These are phyloP conservation scores for Boloria selene DNA, from an alignment of 2,888 invertebrate genomes.

Conservation along the genomic window DNA sequence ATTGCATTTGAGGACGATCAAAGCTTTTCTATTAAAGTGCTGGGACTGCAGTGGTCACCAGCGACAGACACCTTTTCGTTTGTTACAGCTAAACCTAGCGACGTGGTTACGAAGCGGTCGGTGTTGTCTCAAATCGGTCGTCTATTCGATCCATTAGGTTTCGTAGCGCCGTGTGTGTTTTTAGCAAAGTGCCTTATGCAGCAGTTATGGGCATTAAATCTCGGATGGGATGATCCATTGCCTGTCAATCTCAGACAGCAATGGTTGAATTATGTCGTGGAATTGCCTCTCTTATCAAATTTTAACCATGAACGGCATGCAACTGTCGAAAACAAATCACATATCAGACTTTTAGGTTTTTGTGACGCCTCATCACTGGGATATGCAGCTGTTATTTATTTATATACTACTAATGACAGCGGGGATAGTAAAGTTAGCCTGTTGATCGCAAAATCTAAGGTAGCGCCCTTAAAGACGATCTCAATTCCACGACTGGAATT, in stretches of 20 bases:
- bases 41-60: background rate
- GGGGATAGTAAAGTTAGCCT: background rate
- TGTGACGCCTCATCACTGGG: background rate
- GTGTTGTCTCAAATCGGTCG: slow-evolving; percentile 6
- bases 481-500: slow-evolving; percentile 30
- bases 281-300: too few relatives aligned
- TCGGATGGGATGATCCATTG: background rate
- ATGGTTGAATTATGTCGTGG: background rate
- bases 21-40: background rate
- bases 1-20: background rate
- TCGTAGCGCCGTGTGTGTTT: slow-evolving; percentile 25
- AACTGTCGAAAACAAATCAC: too few relatives aligned
- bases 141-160: slow-evolving; percentile 28
- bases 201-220: background rate
- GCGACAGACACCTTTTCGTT: background rate
- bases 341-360: background rate
- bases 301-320: too few relatives aligned
- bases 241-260: background rate
- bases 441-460: slow-evolving; percentile 25
- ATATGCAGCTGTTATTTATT: background rate
- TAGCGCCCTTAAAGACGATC: slow-evolving; percentile 28
- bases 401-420: background rate
- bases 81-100: background rate
- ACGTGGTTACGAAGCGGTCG: background rate
- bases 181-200: slow-evolving; percentile 29